Conservation (phyloP, 2,888 invertebrate species). For the Nomada flava region DNA sequence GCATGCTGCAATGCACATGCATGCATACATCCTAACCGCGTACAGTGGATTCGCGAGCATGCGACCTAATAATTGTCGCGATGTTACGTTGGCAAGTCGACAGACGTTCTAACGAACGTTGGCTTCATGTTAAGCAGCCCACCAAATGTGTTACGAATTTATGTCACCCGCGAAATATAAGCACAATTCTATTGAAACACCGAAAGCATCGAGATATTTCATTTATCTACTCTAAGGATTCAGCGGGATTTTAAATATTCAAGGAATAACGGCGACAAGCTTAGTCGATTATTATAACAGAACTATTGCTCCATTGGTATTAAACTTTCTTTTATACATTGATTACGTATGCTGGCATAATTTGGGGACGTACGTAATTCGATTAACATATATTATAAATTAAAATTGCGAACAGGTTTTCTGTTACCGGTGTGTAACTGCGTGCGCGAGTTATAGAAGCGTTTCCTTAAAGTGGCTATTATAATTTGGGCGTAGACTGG, state of each 20-base stretch:
- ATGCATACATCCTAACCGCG: not conserved
- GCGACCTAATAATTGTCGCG: not conserved
- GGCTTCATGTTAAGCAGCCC: no score
- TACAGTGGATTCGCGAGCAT: not conserved
- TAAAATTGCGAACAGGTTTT: not conserved
- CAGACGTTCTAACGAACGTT: not conserved
- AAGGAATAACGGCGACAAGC: not conserved
- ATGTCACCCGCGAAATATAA: not conserved
- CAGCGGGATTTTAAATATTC: not conserved
- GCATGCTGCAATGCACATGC: not conserved
- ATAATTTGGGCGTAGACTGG: no score
- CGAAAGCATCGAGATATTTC: no score
- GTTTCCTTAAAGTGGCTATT: no score
- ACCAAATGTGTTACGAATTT: not conserved
- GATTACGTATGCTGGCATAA: not conserved
- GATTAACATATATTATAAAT: constrained; percentile 1
- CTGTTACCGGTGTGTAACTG: no score
- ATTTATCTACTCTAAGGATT: not conserved
- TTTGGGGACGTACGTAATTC: no score
- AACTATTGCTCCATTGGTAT: not conserved
- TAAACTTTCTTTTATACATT: not conserved
- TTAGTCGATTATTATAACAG: no score
- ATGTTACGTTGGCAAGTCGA: not conserved
- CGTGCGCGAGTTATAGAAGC: no score
- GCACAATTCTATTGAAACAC: no score